Evolutionary conservation across 2,888 invertebrate species (phyloP).

Genomic region (Pseudococcus longispinus): DNA sequence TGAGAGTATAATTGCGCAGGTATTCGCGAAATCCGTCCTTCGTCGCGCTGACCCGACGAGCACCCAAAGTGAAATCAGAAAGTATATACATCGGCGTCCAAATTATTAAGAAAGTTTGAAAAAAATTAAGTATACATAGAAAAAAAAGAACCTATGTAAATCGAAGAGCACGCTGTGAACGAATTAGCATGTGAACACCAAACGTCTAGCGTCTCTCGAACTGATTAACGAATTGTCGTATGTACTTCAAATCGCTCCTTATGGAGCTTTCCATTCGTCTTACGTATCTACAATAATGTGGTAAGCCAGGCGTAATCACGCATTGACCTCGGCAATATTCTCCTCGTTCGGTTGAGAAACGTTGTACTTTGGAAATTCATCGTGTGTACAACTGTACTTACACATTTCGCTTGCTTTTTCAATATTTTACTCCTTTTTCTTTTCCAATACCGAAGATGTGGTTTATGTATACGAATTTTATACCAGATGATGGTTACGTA

Average conservation of each 20-base stretch:
- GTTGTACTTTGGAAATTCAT: neutral
- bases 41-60: neutral
- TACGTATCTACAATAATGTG: neutral
- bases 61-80: conserved; percentile 19
- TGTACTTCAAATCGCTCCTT: neutral
- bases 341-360: neutral
- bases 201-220: neutral
- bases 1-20: too few relatives aligned
- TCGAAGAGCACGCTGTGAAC: neutral
- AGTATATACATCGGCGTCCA: neutral
- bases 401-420: neutral
- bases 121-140: neutral
- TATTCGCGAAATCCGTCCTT: neutral
- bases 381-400: neutral
- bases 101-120: conserved; percentile 6
- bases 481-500: neutral
- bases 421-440: neutral
- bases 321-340: conserved; percentile 2
- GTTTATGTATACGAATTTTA: neutral
- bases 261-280: neutral
- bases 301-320: conserved; percentile 2
- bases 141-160: neutral
- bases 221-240: conserved; percentile 14
- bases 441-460: neutral
- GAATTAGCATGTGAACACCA: conserved; percentile 24